Conservation (phyloP, 2,113 vertebrate genomes). For the Odocoileus virginianus region DNA sequence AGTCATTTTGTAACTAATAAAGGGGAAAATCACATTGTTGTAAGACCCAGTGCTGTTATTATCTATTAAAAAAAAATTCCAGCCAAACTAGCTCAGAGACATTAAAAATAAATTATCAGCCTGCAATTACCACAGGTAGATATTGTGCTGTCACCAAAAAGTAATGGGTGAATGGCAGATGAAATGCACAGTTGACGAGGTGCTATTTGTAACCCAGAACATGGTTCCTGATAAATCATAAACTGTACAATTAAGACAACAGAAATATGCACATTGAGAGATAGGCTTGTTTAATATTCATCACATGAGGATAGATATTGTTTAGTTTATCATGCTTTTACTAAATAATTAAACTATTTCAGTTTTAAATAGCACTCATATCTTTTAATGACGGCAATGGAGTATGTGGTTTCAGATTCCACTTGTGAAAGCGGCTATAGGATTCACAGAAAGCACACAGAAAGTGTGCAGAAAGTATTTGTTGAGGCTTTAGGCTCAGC, state of each 20-base stretch:
- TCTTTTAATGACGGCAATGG: background rate
- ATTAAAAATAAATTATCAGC: conserved; percentile 68
- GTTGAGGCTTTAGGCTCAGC: background rate
- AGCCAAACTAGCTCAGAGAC: conserved; percentile 48
- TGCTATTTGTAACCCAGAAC: conserved; percentile 5
- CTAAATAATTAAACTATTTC: background rate
- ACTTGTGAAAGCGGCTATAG: background rate
- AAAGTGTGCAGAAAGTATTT: background rate
- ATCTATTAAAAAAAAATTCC: conserved; percentile 61
- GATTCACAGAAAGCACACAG: background rate
- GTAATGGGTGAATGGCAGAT: conserved; percentile 51
- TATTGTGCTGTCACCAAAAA: conserved; percentile 53
- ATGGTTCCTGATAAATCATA: background rate
- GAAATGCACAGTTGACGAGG: background rate
- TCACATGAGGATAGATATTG: background rate
- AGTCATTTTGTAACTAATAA: conserved; percentile 38
- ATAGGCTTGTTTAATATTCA: background rate
- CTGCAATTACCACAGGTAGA: conserved; percentile 48
- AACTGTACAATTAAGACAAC: conserved; percentile 33
- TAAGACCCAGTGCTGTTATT: conserved; percentile 47
- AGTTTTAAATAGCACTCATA: background rate
- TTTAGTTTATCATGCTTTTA: background rate
- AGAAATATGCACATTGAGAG: background rate
- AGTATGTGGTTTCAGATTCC: background rate
- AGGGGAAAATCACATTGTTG: conserved; percentile 40